A percentile compares a stretch with the other conserved stretches of the same genome.
These are phyloP conservation scores for Drosophila arawakana DNA, from an alignment of 1,140 invertebrate genomes.

Conservation along the genomic window DNA sequence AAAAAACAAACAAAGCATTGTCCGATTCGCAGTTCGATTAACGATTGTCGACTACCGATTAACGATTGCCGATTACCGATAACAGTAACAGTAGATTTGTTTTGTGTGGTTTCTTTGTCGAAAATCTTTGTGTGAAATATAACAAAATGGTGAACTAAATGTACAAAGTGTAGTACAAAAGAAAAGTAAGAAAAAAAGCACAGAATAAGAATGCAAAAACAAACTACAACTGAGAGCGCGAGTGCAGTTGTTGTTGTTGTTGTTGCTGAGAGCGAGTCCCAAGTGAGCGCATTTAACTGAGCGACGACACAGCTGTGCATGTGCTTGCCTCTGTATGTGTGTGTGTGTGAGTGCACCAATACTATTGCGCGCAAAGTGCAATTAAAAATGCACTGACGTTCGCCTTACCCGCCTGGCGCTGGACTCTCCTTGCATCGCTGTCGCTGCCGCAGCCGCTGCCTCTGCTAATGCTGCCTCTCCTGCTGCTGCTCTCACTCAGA, in stretches of 20 bases:
- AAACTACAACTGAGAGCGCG: constrained; percentile 54
- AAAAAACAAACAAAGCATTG: constrained; percentile 49
- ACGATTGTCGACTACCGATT: constrained; percentile 2
- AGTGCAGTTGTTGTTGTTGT: constrained; percentile 22
- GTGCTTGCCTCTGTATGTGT: constrained; percentile 2
- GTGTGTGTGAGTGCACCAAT: constrained; percentile 35
- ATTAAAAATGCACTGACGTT: constrained; percentile 75
- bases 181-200: constrained; percentile 16
- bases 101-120: constrained; percentile 56
- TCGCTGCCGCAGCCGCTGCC: too few species aligned
- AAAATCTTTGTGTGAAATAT: constrained; percentile 55
- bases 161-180: constrained; percentile 50
- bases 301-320: constrained; percentile 27
- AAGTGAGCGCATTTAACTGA: constrained; percentile 46
- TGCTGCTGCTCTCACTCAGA: constrained; percentile 40
- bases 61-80: constrained; percentile 2
- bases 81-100: constrained; percentile 31
- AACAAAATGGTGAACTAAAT: constrained; percentile 77
- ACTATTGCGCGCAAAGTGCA: constrained; percentile 47
- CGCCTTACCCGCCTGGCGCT: constrained; percentile 36
- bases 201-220: constrained; percentile 29
- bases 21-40: background rate
- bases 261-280: constrained; percentile 1
- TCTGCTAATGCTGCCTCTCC: constrained; percentile 22
- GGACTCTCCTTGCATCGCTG: too few species aligned